These are phyloP conservation scores for Urocolius indicus DNA, from an alignment of 2,113 vertebrate genomes.

Conservation along the genomic window DNA sequence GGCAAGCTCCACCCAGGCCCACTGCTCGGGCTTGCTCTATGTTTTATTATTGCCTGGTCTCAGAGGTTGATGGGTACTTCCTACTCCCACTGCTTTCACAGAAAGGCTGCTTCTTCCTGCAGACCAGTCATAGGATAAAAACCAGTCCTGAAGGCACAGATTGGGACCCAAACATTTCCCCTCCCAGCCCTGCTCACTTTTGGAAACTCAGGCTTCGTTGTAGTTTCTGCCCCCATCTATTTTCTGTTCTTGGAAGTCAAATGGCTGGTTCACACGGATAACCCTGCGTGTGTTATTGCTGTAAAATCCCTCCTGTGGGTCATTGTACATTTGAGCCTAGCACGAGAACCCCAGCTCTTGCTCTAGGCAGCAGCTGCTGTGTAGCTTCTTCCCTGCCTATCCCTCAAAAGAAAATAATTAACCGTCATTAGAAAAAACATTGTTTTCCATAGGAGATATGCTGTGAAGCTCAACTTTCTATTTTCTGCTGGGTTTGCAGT, in stretches of 20 bases:
- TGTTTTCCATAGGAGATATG: background rate
- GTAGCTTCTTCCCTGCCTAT: background rate
- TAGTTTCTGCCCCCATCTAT: background rate
- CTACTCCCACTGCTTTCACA: background rate
- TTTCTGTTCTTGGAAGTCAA: background rate
- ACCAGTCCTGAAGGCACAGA: background rate
- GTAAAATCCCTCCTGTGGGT: background rate
- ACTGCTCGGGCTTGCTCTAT: background rate
- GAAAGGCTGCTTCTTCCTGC: background rate
- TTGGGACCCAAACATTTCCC: background rate
- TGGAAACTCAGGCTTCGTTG: background rate
- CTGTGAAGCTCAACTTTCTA: background rate
- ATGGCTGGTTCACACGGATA: rapidly evolving
- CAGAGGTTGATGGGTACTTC: background rate
- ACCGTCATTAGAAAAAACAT: background rate
- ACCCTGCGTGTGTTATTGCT: background rate
- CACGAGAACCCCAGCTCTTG: background rate
- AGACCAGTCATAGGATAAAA: background rate
- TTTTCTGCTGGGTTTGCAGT: background rate
- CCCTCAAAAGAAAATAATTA: background rate
- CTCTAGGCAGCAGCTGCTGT: background rate
- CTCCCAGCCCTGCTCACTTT: background rate
- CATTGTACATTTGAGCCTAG: background rate
- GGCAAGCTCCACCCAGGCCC: background rate
- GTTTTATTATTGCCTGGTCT: background rate